Evolutionary conservation across 2,113 vertebrate species (phyloP).

Genomic region (Guaruba guarouba): DNA sequence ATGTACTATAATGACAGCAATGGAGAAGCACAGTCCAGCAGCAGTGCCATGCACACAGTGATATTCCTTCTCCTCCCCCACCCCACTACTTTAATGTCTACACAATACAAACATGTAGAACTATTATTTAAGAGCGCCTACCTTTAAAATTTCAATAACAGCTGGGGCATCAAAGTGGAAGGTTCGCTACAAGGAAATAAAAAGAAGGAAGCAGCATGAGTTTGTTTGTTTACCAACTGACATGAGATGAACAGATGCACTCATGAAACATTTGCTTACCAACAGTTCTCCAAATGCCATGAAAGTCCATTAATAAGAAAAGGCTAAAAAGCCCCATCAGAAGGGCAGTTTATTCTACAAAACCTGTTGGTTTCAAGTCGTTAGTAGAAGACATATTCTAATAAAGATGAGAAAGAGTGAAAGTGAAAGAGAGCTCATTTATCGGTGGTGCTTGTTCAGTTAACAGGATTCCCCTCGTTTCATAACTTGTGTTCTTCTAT

Average conservation of each 20-base stretch:
- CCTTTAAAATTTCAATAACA: slow-evolving; percentile 92
- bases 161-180: slow-evolving; percentile 81
- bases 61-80: neutral
- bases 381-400: neutral
- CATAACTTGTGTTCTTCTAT: too few relatives aligned
- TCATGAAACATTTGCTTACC: neutral
- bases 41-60: rapidly evolving
- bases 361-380: neutral
- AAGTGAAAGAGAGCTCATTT: too few relatives aligned
- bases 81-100: too few relatives aligned
- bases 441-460: too few relatives aligned
- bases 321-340: neutral
- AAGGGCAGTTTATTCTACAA: neutral
- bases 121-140: slow-evolving; percentile 62
- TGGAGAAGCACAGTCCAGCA: neutral
- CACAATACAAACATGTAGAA: rapidly evolving
- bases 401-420: too few relatives aligned
- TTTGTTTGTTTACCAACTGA: neutral
- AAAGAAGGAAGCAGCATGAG: neutral
- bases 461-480: too few relatives aligned
- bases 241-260: neutral
- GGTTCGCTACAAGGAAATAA: slow-evolving; percentile 71
- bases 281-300: neutral
- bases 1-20: neutral
- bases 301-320: neutral